phyloP scores from a whole-genome alignment of 2,888 invertebrate species.

The Stratiomys singularior region DNA sequence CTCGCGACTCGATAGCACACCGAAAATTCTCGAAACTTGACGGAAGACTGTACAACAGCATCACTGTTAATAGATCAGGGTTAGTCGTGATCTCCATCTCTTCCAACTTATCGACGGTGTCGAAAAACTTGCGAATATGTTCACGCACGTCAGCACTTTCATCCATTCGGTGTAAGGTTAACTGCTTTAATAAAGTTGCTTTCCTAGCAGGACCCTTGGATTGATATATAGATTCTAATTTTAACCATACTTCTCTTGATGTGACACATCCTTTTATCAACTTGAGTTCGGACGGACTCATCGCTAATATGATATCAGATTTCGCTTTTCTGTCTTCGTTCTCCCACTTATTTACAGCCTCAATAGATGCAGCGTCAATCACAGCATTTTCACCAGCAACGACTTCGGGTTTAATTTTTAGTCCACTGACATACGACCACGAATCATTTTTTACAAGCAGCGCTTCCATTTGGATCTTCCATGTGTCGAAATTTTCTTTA shows the following conservation, averaged over 20 bases:
- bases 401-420: not conserved
- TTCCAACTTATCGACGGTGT: conserved; percentile 57
- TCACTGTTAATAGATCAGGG: conserved; percentile 55
- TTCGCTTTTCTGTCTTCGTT: not conserved
- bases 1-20: conserved; percentile 58
- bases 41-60: conserved; percentile 58
- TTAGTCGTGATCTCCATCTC: conserved; percentile 56
- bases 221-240: conserved; percentile 56
- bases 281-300: conserved; percentile 54
- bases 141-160: conserved; percentile 56
- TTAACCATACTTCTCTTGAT: conserved; percentile 59
- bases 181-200: conserved; percentile 59
- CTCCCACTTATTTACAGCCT: not conserved
- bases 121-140: conserved; percentile 57
- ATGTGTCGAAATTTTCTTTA: conserved; percentile 14
- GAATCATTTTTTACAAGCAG: not conserved
- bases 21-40: conserved; percentile 56
- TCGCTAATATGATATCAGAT: conserved; percentile 1
- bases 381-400: not conserved
- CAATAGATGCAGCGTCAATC: not conserved
- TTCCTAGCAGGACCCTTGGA: conserved; percentile 61
- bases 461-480: conserved; percentile 12
- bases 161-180: conserved; percentile 57
- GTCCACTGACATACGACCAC: not conserved
- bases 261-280: conserved; percentile 54